These are phyloP conservation scores for Melopsittacus undulatus DNA, from an alignment of 2,797 vertebrate species.

Conservation along the genomic window DNA sequence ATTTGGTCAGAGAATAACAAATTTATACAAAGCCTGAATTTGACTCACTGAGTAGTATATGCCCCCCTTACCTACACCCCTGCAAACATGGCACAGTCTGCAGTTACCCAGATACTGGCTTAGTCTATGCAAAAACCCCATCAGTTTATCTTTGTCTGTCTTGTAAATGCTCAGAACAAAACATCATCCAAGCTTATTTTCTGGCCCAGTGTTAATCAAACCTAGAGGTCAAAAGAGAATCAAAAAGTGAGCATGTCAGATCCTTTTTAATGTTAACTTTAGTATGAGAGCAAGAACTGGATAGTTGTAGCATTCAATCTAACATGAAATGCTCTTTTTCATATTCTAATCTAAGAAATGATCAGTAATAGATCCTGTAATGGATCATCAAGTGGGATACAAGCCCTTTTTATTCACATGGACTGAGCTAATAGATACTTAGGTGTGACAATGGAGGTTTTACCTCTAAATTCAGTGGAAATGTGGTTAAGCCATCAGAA, in stretches of 20 bases:
- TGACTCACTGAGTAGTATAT: not conserved
- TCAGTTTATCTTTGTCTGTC: not conserved
- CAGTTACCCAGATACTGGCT: not conserved
- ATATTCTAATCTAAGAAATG: not conserved
- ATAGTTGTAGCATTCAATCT: not conserved
- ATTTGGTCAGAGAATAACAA: not conserved
- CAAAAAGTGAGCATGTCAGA: not conserved
- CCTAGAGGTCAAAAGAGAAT: not conserved
- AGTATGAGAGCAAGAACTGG: not conserved
- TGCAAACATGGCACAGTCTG: not conserved
- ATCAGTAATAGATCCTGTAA: not conserved
- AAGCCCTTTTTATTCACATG: not conserved
- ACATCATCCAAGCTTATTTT: not conserved
- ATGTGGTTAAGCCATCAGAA: not conserved
- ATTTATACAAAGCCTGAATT: not conserved
- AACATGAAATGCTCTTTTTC: not conserved
- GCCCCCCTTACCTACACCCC: not conserved
- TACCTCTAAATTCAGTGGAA: not conserved
- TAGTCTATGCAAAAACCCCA: not conserved
- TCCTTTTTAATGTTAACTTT: not conserved
- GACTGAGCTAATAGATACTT: not conserved
- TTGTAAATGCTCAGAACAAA: not conserved
- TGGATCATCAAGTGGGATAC: not conserved
- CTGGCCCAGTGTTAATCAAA: not conserved
- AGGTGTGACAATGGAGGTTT: not conserved